Conservation (phyloP, 2,797 vertebrate genomes). For the Trichosurus vulpecula region DNA sequence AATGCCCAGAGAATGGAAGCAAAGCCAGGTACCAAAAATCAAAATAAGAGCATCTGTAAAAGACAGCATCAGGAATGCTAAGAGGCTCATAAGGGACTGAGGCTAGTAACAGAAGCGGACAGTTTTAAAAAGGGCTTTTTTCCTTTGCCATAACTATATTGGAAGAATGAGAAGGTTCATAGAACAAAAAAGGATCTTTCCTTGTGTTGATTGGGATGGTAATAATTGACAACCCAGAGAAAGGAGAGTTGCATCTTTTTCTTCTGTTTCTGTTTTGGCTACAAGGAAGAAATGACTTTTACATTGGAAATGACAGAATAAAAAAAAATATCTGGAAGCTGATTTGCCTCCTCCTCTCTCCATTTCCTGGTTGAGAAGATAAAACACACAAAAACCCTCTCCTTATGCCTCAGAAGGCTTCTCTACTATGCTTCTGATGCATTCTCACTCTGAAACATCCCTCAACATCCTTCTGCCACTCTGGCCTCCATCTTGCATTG, state of each 20-base stretch:
- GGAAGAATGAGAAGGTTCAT: background rate
- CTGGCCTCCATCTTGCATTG: background rate
- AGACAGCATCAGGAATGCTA: background rate
- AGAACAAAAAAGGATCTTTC: too few relatives aligned
- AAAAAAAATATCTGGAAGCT: background rate
- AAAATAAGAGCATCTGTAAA: background rate
- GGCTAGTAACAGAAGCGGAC: background rate
- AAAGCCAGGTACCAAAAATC: background rate
- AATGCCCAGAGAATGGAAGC: background rate
- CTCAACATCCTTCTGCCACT: background rate
- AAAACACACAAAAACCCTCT: background rate
- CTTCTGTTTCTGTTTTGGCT: background rate
- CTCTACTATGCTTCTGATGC: background rate
- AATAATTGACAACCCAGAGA: background rate
- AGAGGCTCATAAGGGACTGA: background rate
- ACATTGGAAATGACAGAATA: background rate
- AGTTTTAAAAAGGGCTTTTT: background rate
- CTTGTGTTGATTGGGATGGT: too few relatives aligned
- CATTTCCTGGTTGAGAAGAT: background rate
- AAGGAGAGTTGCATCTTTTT: background rate
- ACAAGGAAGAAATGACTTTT: background rate
- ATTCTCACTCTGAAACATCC: background rate
- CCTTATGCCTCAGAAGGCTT: background rate
- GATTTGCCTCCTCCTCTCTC: background rate
- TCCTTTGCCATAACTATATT: background rate